Conservation (phyloP, 2,797 vertebrate genomes). For the Parauchenoglanis ngamensis region DNA sequence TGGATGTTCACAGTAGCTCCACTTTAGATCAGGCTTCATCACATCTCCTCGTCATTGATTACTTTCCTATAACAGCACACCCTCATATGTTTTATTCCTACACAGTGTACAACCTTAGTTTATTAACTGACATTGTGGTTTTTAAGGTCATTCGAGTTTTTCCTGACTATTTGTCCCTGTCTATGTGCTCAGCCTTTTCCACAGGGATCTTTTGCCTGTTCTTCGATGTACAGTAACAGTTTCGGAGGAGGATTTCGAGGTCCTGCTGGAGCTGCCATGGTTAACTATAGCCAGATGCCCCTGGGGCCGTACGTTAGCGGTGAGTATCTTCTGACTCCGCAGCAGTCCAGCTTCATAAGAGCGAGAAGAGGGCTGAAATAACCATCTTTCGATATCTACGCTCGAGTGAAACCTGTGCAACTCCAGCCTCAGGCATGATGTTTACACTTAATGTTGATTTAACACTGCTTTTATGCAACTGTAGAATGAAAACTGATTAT, state of each 20-base stretch:
- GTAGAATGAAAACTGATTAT: neutral
- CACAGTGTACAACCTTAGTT: neutral
- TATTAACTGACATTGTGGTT: neutral
- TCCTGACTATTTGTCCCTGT: neutral
- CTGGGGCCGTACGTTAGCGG: conserved; percentile 95
- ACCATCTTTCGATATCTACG: neutral
- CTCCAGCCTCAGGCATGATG: neutral
- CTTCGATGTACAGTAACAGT: conserved; percentile 90
- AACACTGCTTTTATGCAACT: neutral
- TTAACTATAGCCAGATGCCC: conserved; percentile 99
- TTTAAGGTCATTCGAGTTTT: neutral
- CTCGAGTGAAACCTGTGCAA: neutral
- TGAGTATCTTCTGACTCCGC: conserved; percentile 65
- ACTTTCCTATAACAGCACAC: neutral
- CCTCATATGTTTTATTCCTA: neutral
- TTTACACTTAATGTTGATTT: neutral
- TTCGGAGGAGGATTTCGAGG: conserved; percentile 91
- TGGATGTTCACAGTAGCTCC: neutral
- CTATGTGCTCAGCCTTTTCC: conserved; percentile 70
- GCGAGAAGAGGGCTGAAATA: too few relatives aligned
- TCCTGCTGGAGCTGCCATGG: conserved; percentile 86
- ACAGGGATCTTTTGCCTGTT: conserved; percentile 87
- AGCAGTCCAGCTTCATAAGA: neutral
- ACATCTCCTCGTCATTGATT: neutral
- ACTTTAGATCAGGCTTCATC: neutral